Evolutionary conservation across 2,113 vertebrate species (phyloP).

Genomic region (Crotalus tigris): DNA sequence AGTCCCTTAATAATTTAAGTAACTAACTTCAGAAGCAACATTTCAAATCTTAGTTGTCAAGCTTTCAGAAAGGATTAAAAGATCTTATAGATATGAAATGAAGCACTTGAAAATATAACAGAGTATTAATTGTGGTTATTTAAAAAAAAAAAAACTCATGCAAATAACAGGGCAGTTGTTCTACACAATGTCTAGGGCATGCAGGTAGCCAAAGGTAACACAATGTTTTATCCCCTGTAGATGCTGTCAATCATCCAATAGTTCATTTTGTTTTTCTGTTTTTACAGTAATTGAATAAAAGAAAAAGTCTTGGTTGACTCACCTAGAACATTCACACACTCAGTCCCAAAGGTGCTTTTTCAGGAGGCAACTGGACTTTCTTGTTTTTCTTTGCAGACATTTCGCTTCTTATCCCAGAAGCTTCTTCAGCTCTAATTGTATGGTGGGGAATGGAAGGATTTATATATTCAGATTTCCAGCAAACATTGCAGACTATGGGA

Average conservation of each 20-base stretch:
- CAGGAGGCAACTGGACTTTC: too few species aligned
- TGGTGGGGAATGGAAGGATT: too few species aligned
- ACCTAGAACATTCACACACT: not conserved
- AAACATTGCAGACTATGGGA: too few species aligned
- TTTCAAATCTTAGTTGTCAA: not conserved
- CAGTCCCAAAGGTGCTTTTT: too few species aligned
- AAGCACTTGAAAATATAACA: not conserved
- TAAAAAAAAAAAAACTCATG: too few species aligned
- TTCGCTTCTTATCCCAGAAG: too few species aligned
- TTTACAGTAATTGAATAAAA: not conserved
- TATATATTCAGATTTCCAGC: too few species aligned
- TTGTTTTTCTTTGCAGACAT: too few species aligned
- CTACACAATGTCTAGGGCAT: not conserved
- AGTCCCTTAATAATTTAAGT: constrained; percentile 58
- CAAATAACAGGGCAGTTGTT: too few species aligned
- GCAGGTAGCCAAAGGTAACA: not conserved
- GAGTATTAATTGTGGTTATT: not conserved
- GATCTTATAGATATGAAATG: not conserved
- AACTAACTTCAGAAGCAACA: constrained; percentile 20
- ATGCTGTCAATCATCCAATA: not conserved
- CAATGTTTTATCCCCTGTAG: not conserved
- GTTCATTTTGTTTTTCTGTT: not conserved
- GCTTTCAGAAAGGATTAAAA: not conserved
- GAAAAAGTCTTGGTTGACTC: not conserved
- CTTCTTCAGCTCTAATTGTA: too few species aligned